Base-by-base conservation (phyloP, 2,113 vertebrate genomes). In the Platysteira castanea region DNA sequence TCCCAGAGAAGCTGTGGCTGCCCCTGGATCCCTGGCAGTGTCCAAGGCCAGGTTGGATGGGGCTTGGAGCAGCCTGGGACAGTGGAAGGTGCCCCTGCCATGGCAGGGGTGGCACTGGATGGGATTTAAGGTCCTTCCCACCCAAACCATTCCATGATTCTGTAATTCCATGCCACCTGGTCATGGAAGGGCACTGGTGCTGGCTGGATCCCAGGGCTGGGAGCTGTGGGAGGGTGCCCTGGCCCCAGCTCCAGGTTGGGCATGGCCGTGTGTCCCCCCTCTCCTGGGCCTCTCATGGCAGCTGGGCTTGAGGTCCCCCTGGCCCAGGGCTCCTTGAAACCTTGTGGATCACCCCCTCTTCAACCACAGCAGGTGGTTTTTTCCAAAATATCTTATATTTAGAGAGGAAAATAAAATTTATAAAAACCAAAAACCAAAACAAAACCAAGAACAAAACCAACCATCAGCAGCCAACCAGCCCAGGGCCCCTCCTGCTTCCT, bases 361-460 rank as follows among this genome's bases (percentile, higher is more conserved):
- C 7, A 70, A 47, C 27, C 19, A 65, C 39, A 81, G 15, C 74
- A 68, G 49, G 12, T 84, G 35, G 6, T 37, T 92, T 95, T 94
- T 90, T 87, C 94, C 67, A 96, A 96, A 97, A 96, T 83, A 93
- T 16, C 47, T 81, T 95, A 33, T 93, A 93, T 95, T 97, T 93
- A 56, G 46, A 88, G 82, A 88, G 69, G 22, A 96, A 96, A 97
- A 94, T 96, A 91, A 92, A 96, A 57, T 89, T 89, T 11, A 33
- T 76, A 88, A 96, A 96, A 87, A 71, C 0, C 28, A 46, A 61
- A 63, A 41, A 63, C 9, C 52, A 53, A 42, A 84, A 6, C 35
- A 27, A 81, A 69, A 54, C 41, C 41, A 47, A 52, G 6, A 95
- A 39, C 11, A 63, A 90, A 92, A 19, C 44, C 56, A 91, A 71